Evolutionary conservation across 2,113 vertebrate genomes (phyloP).

Genomic region (Puntigrus tetrazona): DNA sequence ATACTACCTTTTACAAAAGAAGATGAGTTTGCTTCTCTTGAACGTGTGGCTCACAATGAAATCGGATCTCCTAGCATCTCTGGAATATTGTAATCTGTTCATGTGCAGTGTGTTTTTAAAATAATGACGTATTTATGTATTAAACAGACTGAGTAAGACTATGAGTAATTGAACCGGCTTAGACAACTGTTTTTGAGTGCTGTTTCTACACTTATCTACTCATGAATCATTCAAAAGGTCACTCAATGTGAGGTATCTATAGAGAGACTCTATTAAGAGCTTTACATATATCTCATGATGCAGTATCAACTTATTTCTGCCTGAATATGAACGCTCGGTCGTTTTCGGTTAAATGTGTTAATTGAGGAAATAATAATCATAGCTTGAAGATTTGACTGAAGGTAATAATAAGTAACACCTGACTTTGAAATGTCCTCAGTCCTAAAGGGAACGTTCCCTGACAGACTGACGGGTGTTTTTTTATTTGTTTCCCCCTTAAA

Average conservation of each 20-base stretch:
- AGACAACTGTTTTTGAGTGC: not conserved
- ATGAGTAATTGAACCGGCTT: not conserved
- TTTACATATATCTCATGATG: not conserved
- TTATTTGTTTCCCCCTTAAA: not conserved
- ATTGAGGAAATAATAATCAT: not conserved
- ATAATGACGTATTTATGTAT: not conserved
- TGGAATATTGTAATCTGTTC: constrained; percentile 28
- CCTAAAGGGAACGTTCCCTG: not conserved
- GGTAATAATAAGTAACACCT: not conserved
- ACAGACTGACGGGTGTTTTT: not conserved
- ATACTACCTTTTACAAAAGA: constrained; percentile 69
- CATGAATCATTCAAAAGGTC: not conserved
- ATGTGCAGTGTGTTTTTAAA: not conserved
- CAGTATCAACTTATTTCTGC: not conserved
- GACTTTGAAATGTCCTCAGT: constrained; percentile 2
- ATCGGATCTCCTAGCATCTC: not conserved
- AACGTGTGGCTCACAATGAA: not conserved
- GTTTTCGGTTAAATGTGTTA: not conserved
- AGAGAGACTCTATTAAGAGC: not conserved
- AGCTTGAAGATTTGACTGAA: not conserved
- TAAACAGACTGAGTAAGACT: not conserved
- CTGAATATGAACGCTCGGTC: not conserved
- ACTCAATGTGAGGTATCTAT: not conserved
- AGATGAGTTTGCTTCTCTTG: not conserved
- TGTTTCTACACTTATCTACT: not conserved